phyloP scores from a whole-genome alignment of 2,888 invertebrate species.

The Caenorhabditis becei region DNA sequence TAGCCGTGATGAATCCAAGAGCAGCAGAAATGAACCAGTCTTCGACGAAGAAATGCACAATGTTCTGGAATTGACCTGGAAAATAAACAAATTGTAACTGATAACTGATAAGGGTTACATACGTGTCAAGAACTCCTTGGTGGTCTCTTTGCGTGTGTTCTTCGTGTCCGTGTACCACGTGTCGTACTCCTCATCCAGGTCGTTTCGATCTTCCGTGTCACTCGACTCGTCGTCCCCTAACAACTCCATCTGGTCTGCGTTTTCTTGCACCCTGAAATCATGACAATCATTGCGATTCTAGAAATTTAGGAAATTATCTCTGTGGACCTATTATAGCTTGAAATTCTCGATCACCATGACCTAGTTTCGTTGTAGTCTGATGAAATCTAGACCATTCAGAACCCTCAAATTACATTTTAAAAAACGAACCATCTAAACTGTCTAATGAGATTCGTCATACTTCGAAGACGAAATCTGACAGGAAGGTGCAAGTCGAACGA shows the following conservation, averaged over 20 bases:
- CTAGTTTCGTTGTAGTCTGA: too few species aligned
- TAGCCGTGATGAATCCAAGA: constrained; percentile 83
- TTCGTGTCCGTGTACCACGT: constrained; percentile 36
- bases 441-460: constrained; percentile 40
- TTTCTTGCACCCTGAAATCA: constrained; percentile 56
- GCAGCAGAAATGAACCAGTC: constrained; percentile 83
- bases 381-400: too few species aligned
- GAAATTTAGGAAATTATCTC: too few species aligned
- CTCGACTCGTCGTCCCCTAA: constrained; percentile 49
- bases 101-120: background rate
- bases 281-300: too few species aligned
- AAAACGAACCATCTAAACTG: constrained; percentile 43
- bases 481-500: constrained; percentile 34
- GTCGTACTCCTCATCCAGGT: constrained; percentile 49
- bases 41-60: constrained; percentile 82
- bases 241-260: constrained; percentile 50
- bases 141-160: constrained; percentile 51
- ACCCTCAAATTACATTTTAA: too few species aligned
- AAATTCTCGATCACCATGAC: too few species aligned
- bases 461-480: constrained; percentile 43
- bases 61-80: constrained; percentile 76
- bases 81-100: background rate
- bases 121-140: constrained; percentile 54
- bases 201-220: constrained; percentile 33
- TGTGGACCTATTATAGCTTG: too few species aligned